Percentiles rank a stretch among this genome's conserved stretches.
These are phyloP conservation scores for Florisuga fusca DNA, from an alignment of 2,797 vertebrate genomes.

Conservation along the genomic window DNA sequence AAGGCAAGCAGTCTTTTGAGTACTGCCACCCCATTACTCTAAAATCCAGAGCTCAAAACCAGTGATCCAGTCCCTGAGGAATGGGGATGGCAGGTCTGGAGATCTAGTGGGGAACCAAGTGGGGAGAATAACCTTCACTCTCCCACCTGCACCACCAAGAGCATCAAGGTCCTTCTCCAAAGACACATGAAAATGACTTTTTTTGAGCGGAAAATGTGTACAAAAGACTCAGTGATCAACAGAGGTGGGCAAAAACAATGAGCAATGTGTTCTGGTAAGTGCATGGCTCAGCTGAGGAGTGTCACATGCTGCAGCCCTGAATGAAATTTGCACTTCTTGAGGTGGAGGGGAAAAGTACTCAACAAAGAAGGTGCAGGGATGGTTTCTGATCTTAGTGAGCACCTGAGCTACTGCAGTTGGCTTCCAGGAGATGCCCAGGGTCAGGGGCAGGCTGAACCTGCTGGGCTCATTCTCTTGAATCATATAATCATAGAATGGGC, in stretches of 20 bases:
- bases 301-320: neutral
- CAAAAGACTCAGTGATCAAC: accelerated
- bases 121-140: neutral
- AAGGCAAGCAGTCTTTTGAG: neutral
- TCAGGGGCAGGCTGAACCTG: neutral
- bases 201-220: neutral
- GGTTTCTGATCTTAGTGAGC: neutral
- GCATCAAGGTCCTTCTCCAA: neutral
- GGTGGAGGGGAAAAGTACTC: neutral
- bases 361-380: neutral
- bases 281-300: accelerated
- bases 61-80: neutral
- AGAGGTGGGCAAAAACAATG: neutral
- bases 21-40: accelerated
- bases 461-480: neutral
- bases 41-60: neutral
- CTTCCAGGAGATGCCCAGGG: neutral
- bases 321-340: neutral
- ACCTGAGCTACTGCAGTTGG: accelerated
- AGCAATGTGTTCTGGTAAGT: neutral
- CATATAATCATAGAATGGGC: too few species aligned
- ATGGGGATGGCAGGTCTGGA: neutral
- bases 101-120: neutral
- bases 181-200: neutral
- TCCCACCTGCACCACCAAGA: neutral